These are phyloP conservation scores for Netta rufina DNA, from an alignment of 2,797 vertebrate genomes.

Conservation along the genomic window DNA sequence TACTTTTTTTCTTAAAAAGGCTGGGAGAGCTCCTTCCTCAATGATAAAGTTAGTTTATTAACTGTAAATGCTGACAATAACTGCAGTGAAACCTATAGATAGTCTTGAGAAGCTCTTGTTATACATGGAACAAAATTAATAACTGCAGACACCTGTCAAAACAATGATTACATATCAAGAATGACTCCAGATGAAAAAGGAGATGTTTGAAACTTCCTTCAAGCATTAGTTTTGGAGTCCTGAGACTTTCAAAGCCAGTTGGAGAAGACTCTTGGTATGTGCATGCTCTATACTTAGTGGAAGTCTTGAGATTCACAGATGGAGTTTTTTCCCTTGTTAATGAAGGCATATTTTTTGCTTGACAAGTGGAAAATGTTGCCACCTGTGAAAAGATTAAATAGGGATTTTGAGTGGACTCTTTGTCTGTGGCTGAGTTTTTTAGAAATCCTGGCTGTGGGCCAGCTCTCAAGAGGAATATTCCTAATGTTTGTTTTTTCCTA, in stretches of 20 bases:
- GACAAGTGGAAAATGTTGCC: conserved; percentile 28
- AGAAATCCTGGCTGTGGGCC: conserved; percentile 7
- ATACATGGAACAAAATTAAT: neutral
- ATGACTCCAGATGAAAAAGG: conserved; percentile 8
- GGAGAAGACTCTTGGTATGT: conserved; percentile 1
- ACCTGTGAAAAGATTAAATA: conserved; percentile 24
- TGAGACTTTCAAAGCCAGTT: conserved; percentile 19
- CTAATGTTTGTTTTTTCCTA: conserved; percentile 56
- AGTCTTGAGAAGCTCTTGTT: conserved; percentile 5
- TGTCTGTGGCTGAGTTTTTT: neutral
- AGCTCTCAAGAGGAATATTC: conserved; percentile 52
- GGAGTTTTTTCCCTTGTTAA: conserved; percentile 4
- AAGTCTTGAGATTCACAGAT: conserved; percentile 14
- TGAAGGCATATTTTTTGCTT: neutral
- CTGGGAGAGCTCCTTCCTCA: neutral
- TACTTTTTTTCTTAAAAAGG: neutral
- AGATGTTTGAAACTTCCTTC: conserved; percentile 39
- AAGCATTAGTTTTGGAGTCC: neutral
- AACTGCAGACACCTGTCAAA: conserved; percentile 36
- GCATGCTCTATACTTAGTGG: neutral
- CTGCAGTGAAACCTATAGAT: neutral
- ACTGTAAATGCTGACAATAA: conserved; percentile 19
- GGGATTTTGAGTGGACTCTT: conserved; percentile 20
- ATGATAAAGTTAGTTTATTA: conserved; percentile 3
- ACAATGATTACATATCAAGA: neutral